Percentiles rank a stretch among this genome's conserved stretches.
These are phyloP conservation scores for Sarcophilus harrisii DNA, from an alignment of 2,797 vertebrate genomes.

Conservation along the genomic window DNA sequence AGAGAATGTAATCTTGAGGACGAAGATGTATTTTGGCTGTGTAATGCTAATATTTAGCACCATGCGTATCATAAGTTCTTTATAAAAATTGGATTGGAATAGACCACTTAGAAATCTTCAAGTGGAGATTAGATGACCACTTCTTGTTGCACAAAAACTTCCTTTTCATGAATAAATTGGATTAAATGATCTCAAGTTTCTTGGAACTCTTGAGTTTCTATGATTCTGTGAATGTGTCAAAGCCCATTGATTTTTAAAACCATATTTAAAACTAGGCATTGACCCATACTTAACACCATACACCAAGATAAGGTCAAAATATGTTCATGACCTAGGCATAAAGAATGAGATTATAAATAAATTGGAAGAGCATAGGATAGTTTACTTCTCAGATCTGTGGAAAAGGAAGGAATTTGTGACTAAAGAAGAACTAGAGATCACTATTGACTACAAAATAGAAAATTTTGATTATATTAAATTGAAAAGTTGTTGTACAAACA, in stretches of 20 bases:
- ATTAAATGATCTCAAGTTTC: background rate
- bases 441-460: too few species aligned
- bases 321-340: too few species aligned
- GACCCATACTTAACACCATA: too few species aligned
- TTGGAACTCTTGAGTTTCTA: background rate
- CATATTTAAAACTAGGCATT: too few species aligned
- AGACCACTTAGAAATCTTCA: background rate
- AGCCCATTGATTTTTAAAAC: background rate
- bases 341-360: too few species aligned
- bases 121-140: background rate
- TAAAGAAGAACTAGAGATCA: too few species aligned
- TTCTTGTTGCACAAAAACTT: background rate
- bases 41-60: background rate
- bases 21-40: background rate
- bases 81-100: background rate
- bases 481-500: too few species aligned
- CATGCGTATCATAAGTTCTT: background rate
- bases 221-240: background rate
- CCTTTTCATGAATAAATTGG: background rate
- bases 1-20: background rate
- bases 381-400: too few species aligned
- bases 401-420: too few species aligned
- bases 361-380: too few species aligned
- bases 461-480: too few species aligned
- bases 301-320: too few species aligned